These are phyloP conservation scores for Mythimna loreyi DNA, from an alignment of 2,888 invertebrate genomes.

Conservation along the genomic window DNA sequence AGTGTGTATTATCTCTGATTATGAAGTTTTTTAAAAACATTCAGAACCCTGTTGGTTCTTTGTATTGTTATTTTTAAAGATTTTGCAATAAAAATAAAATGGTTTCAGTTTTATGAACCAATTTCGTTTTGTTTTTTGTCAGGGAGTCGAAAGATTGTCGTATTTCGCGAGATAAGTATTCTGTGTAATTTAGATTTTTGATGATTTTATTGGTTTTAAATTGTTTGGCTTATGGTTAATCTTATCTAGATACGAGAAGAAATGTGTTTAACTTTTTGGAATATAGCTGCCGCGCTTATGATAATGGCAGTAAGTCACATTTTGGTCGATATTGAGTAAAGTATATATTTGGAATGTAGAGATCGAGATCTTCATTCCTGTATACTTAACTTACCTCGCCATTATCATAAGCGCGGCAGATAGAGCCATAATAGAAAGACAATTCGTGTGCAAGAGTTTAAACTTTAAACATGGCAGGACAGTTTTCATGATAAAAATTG, in stretches of 20 bases:
- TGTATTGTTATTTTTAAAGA: constrained; percentile 31
- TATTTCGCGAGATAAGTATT: not conserved
- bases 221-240: not conserved
- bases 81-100: constrained; percentile 9
- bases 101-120: constrained; percentile 33
- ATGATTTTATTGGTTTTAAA: not conserved
- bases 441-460: too few species aligned
- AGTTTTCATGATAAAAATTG: too few species aligned
- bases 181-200: not conserved
- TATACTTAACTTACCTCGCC: too few species aligned
- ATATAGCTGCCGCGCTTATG: too few species aligned
- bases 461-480: too few species aligned
- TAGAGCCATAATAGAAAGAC: too few species aligned
- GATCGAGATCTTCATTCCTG: too few species aligned
- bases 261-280: too few species aligned
- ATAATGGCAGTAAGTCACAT: too few species aligned
- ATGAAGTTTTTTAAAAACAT: constrained; percentile 48
- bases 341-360: too few species aligned
- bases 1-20: constrained; percentile 53
- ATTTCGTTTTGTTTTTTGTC: constrained; percentile 17
- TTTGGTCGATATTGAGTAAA: too few species aligned
- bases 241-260: not conserved
- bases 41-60: constrained; percentile 19
- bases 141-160: not conserved
- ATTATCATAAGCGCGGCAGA: too few species aligned